These are phyloP conservation scores for Glareola pratincola DNA, from an alignment of 2,113 vertebrate genomes.

Conservation along the genomic window DNA sequence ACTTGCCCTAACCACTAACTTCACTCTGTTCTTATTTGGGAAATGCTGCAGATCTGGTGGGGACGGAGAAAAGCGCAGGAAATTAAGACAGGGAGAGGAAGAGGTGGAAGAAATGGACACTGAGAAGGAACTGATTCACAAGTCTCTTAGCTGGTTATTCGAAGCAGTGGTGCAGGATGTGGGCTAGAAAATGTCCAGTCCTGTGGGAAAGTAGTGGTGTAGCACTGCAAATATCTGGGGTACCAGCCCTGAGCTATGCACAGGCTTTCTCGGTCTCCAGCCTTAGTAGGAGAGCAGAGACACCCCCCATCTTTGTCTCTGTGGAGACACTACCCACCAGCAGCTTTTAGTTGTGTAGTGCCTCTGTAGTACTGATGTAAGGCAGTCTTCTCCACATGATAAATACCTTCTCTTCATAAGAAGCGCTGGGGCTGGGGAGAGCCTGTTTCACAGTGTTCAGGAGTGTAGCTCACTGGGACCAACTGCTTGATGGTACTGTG, in stretches of 20 bases:
- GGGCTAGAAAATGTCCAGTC: not conserved
- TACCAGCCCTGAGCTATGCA: not conserved
- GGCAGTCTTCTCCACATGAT: not conserved
- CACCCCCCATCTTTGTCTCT: not conserved
- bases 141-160: not conserved
- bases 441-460: not conserved
- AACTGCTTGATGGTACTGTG: not conserved
- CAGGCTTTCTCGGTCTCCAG: not conserved
- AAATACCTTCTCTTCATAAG: not conserved
- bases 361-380: not conserved
- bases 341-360: not conserved
- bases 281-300: not conserved
- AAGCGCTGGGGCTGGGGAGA: not conserved
- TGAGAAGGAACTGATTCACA: not conserved
- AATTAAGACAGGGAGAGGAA: not conserved
- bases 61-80: not conserved
- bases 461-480: not conserved
- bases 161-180: not conserved
- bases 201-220: not conserved
- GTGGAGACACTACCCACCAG: not conserved
- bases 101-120: not conserved
- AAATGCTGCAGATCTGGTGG: not conserved
- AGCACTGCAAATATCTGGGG: not conserved
- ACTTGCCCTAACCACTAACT: not conserved
- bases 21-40: not conserved